phyloP scores from a whole-genome alignment of 2,797 vertebrate species.

The Peromyscus attwateri region DNA sequence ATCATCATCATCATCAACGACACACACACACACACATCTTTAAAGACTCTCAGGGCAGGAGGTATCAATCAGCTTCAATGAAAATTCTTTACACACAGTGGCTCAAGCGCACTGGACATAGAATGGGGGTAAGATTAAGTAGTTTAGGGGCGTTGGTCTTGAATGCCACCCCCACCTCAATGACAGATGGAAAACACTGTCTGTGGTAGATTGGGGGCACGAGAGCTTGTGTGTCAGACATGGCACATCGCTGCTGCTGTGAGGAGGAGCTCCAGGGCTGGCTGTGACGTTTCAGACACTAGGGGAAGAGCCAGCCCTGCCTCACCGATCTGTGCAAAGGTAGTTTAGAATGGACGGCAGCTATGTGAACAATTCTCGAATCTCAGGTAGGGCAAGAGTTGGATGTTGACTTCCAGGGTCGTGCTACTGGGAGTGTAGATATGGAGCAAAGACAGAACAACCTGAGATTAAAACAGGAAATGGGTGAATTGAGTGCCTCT shows the following conservation, averaged over 20 bases:
- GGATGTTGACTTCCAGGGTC: conserved; percentile 43
- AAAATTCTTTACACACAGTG: not conserved
- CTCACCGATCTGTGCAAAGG: not conserved
- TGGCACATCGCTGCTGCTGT: not conserved
- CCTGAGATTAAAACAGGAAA: conserved; percentile 83
- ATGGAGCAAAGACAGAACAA: conserved; percentile 73
- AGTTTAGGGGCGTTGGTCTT: not conserved
- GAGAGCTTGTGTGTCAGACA: not conserved
- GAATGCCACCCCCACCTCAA: not conserved
- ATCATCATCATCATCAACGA: too few relatives aligned
- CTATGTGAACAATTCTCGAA: rapidly evolving
- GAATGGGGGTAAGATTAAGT: not conserved
- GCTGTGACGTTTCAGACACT: rapidly evolving
- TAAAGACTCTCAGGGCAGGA: not conserved
- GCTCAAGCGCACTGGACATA: not conserved
- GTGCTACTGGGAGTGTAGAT: conserved; percentile 61
- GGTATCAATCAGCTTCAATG: not conserved
- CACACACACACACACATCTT: not conserved
- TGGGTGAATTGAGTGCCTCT: conserved; percentile 76
- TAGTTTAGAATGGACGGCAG: rapidly evolving
- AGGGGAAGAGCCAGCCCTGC: not conserved
- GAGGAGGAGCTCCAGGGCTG: rapidly evolving
- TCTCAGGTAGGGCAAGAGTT: not conserved
- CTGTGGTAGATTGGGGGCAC: rapidly evolving
- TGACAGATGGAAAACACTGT: too few relatives aligned